Evolutionary conservation across 2,888 invertebrate species (phyloP), one percentile per base, ranked within the genome.

Genomic region (Julus scandinavius): DNA sequence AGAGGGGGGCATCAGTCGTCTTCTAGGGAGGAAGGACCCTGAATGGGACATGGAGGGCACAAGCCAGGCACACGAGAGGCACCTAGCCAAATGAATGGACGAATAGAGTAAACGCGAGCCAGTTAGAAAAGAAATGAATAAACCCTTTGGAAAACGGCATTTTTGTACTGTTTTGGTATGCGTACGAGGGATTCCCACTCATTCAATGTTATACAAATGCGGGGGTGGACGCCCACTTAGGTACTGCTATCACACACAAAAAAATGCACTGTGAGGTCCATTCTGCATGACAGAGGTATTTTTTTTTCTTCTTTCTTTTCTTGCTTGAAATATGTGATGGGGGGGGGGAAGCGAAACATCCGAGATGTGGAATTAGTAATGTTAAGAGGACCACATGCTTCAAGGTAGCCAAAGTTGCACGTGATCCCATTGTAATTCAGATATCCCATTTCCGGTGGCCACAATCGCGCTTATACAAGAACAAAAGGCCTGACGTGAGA

Each of bases 401-500:
- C 72, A 29, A 72, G 72, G 72, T 72, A 72, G 72, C 72, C 63
- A 7, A 72, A 72, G 72, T 29, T 72, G 72, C 72, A 72, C 72
- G 72, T 72, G 72, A 72, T 72, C 29, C 72, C 72, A 72, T 72
- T 72, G 72, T 72, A 29, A 72, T 72, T 72, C 72, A 72, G 72
- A 72, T 72, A 72, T 72, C 72, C 72, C 72, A n/a, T 72, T 72
- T 72, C 72, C 72, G 72, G 72, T 72, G 72, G 29, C 72, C 72
- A 29, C 54, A 54, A 17, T 17, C 54, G 54, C 11, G 54, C 54
- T 54, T 17, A 29, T 29, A 20, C 63, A 72, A 72, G 72, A 72
- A 72, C 72, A 72, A 72, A 72, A 72, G 72, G 29, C 72, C 72
- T 72, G 72, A 72, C 72, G 72, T 72, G 72, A 72, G 72, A 72